Percentiles rank a stretch among this genome's conserved stretches.
phyloP scores from a whole-genome alignment of 2,113 vertebrate species.

The Mormoops blainvillei region DNA sequence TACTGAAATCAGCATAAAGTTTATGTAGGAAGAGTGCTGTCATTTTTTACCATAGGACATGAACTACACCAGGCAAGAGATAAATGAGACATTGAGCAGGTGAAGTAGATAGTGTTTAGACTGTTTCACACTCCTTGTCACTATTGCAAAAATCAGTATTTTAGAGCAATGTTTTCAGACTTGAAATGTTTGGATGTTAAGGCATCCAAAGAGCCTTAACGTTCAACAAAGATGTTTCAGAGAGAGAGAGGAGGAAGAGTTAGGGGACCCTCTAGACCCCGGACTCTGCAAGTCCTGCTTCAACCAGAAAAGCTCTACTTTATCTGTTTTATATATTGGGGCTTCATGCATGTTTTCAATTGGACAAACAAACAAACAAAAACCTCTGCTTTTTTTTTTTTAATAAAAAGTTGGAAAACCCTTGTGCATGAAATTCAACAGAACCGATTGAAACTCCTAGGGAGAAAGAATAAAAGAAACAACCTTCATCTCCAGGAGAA shows the following conservation, averaged over 20 bases:
- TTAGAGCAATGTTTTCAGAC: not conserved
- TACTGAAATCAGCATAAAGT: not conserved
- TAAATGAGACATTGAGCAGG: not conserved
- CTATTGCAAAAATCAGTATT: not conserved
- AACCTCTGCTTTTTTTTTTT: not conserved
- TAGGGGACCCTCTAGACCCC: not conserved
- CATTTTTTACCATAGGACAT: conserved; percentile 3
- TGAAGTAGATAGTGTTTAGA: not conserved
- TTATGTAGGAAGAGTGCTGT: not conserved
- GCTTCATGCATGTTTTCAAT: not conserved
- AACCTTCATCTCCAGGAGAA: not conserved
- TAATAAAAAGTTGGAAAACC: not conserved
- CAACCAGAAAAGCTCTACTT: not conserved
- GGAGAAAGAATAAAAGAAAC: not conserved
- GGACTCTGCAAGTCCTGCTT: not conserved
- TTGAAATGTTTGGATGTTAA: too few relatives aligned
- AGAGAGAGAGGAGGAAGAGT: not conserved
- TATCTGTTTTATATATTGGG: not conserved
- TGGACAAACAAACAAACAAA: not conserved
- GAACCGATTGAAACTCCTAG: not conserved
- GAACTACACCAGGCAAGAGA: conserved; percentile 9
- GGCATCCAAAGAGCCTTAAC: not conserved
- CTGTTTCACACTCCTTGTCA: not conserved
- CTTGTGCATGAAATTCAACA: not conserved
- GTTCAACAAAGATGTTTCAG: not conserved